Conservation (phyloP, 2,797 vertebrate genomes). For the Trichosurus vulpecula region DNA sequence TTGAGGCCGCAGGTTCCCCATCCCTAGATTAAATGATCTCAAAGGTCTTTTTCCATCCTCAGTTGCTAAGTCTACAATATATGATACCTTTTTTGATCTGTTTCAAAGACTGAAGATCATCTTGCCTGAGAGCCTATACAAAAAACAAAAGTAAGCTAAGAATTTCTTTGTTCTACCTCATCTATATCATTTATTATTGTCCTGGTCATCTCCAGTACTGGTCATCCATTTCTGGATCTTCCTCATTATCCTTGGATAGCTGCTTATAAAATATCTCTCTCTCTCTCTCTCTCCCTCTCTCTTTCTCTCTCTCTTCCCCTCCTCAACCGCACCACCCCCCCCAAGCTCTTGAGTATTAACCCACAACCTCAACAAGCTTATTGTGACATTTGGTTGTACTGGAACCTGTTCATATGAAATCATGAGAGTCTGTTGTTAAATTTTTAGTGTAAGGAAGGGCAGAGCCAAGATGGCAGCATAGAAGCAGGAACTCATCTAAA, state of each 20-base stretch:
- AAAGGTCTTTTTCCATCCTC: not conserved
- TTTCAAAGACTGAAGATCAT: not conserved
- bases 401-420: not conserved
- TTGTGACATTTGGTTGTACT: not conserved
- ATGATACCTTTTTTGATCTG: not conserved
- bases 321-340: no score
- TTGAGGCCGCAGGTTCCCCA: no score
- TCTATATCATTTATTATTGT: not conserved
- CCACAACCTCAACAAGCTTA: not conserved
- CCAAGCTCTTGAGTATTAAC: not conserved
- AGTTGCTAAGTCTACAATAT: not conserved
- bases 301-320: no score
- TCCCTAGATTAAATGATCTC: not conserved
- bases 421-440: not conserved
- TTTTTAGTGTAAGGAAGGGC: not conserved
- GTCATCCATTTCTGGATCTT: not conserved
- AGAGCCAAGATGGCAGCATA: not conserved
- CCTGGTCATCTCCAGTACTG: not conserved
- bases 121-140: not conserved
- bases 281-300: no score
- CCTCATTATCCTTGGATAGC: not conserved
- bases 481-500: not conserved
- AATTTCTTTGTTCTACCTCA: not conserved
- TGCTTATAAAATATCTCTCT: not conserved
- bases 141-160: not conserved